Evolutionary conservation across 2,797 vertebrate species (phyloP).

Genomic region (Rhinoraja longicauda): DNA sequence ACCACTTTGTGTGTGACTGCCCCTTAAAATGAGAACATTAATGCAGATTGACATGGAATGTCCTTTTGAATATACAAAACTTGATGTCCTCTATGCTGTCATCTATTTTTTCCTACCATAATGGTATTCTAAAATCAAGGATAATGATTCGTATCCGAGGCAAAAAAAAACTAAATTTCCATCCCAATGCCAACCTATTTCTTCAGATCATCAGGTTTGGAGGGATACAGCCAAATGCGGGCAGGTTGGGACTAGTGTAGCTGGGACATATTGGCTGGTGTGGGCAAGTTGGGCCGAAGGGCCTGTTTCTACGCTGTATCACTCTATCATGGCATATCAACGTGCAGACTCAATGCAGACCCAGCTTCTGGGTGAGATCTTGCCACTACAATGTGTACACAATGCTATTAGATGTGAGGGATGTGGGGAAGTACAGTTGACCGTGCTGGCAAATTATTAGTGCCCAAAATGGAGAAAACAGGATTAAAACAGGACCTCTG

Average conservation of each 20-base stretch:
- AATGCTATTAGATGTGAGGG: background rate
- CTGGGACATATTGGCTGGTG: too few species aligned
- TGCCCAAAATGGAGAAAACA: background rate
- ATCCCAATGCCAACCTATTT: background rate
- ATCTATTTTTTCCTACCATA: background rate
- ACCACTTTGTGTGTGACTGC: background rate
- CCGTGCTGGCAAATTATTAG: background rate
- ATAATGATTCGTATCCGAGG: background rate
- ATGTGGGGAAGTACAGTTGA: background rate
- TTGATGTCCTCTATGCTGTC: background rate
- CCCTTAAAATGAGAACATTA: background rate
- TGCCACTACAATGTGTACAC: background rate
- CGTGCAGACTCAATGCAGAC: background rate
- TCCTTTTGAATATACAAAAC: background rate
- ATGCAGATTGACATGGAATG: background rate
- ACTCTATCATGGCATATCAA: background rate
- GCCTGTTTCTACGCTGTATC: too few species aligned
- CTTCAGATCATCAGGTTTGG: too few species aligned
- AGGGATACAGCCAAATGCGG: too few species aligned
- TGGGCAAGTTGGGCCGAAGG: too few species aligned
- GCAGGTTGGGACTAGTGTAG: too few species aligned
- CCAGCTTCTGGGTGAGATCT: background rate
- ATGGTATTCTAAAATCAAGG: background rate
- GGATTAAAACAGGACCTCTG: too few species aligned
- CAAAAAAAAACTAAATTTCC: background rate